Evolutionary conservation across 2,113 vertebrate species (phyloP).

Genomic region (human): DNA sequence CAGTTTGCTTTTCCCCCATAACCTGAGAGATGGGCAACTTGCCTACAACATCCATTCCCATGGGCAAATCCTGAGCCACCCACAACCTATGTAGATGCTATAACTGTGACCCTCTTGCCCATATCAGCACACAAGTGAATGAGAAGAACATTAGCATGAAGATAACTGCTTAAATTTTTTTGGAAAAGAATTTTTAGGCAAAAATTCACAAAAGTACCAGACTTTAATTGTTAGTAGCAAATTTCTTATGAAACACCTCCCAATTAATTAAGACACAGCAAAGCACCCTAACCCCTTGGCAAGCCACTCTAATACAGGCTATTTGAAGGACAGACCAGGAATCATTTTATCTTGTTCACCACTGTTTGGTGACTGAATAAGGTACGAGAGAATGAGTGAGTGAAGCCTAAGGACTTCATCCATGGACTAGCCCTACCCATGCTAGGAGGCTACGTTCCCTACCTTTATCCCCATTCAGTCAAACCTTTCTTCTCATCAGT

Average conservation of each 20-base stretch:
- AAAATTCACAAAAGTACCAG: neutral
- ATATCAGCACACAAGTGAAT: neutral
- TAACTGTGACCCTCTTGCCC: neutral
- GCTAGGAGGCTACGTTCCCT: neutral
- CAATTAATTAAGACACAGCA: conserved; percentile 7
- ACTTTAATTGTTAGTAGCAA: conserved; percentile 6
- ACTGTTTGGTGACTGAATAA: conserved; percentile 19
- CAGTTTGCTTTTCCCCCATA: neutral
- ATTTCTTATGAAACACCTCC: neutral
- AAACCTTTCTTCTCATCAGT: neutral
- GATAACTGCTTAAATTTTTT: neutral
- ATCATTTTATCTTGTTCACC: neutral
- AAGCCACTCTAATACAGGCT: neutral
- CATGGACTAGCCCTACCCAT: neutral
- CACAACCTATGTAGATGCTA: neutral
- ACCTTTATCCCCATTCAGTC: neutral
- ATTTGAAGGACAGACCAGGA: neutral
- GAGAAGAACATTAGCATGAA: neutral
- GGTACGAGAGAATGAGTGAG: neutral
- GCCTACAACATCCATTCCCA: neutral
- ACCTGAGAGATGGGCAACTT: neutral
- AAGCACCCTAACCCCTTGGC: neutral
- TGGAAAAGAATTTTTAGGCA: neutral
- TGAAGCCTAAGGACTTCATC: neutral
- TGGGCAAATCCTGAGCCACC: neutral